Evolutionary conservation across 2,888 invertebrate genomes (phyloP).

Genomic region (Metellina segmentata): DNA sequence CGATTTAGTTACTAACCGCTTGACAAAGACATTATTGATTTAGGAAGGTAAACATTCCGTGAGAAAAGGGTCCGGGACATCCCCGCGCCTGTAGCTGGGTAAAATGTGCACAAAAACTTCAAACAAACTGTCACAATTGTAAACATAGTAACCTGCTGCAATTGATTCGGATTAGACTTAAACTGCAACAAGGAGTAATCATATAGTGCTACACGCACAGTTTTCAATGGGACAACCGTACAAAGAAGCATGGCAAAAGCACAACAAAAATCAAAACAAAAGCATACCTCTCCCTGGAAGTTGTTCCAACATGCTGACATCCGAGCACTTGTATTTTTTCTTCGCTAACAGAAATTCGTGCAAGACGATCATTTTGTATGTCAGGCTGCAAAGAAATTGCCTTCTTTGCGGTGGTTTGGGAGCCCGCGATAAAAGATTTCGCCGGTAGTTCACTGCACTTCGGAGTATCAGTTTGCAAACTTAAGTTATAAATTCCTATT

Average conservation of each 20-base stretch:
- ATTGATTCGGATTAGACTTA: no score
- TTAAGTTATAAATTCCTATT: conserved; percentile 80
- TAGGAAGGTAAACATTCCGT: no score
- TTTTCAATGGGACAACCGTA: neutral
- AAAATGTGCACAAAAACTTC: neutral
- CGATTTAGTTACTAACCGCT: no score
- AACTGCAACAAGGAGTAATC: no score
- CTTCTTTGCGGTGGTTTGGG: conserved; percentile 47
- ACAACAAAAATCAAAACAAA: conserved; percentile 17
- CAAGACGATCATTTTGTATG: conserved; percentile 56
- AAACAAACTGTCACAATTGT: neutral
- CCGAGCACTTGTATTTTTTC: conserved; percentile 57
- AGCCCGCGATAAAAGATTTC: conserved; percentile 31
- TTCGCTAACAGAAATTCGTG: conserved; percentile 65
- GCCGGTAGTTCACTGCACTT: conserved; percentile 60
- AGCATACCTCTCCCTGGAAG: conserved; percentile 65
- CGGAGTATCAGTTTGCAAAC: conserved; percentile 64
- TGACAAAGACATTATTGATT: no score
- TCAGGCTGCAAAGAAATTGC: conserved; percentile 33
- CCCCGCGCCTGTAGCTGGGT: neutral
- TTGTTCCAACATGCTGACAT: conserved; percentile 48
- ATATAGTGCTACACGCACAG: no score
- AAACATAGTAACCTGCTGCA: no score
- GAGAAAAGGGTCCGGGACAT: no score
- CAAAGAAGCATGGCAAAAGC: neutral